phyloP scores from a whole-genome alignment of 2,797 vertebrate species.

The Siniperca scherzeri region DNA sequence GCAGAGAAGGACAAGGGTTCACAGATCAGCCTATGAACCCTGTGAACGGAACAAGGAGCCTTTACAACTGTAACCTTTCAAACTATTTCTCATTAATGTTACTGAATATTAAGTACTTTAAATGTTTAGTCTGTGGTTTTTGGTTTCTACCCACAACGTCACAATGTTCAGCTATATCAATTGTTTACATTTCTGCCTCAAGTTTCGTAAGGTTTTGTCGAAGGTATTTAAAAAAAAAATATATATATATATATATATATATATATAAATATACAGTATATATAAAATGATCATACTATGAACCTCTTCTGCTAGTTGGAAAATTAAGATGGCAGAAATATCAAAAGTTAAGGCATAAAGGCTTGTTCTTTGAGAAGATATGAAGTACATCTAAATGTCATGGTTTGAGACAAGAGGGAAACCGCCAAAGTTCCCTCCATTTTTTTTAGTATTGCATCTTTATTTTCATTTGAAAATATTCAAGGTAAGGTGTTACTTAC shows the following conservation, averaged over 20 bases:
- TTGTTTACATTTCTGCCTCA: not conserved
- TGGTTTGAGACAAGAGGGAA: not conserved
- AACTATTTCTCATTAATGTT: not conserved
- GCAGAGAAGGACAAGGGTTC: not conserved
- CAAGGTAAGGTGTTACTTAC: not conserved
- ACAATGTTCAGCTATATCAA: not conserved
- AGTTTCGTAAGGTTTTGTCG: not conserved
- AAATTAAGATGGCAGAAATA: not conserved
- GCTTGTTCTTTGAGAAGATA: not conserved
- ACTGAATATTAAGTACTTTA: not conserved
- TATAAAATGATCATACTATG: not conserved
- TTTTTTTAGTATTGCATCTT: not conserved
- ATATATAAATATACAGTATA: no score
- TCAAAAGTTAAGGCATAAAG: not conserved
- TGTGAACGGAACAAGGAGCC: constrained; percentile 1
- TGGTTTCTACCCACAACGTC: not conserved
- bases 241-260: no score
- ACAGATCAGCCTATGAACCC: not conserved
- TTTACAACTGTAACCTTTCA: constrained; percentile 4
- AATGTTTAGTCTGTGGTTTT: not conserved
- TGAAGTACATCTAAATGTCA: not conserved
- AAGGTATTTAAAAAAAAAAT: not conserved
- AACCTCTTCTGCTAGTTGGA: not conserved
- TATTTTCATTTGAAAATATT: not conserved
- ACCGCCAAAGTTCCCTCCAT: no score